Conservation (phyloP, 1,140 invertebrate genomes). For the Whitmania pigra region DNA sequence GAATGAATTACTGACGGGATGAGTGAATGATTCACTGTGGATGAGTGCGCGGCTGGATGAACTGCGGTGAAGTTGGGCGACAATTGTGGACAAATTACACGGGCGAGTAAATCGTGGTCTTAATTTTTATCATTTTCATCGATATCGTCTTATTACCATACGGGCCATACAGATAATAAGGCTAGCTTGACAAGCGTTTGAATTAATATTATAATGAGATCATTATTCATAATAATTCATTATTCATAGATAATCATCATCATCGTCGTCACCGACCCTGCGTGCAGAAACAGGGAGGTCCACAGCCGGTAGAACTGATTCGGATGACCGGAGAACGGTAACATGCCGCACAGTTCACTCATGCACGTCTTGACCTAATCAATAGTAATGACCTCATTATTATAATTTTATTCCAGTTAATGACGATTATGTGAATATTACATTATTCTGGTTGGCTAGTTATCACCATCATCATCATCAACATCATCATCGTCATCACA, state of each 20-base stretch:
- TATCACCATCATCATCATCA: no score
- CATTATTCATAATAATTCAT: no score
- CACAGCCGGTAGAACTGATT: conserved; percentile 94
- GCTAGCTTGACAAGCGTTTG: no score
- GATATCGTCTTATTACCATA: background rate
- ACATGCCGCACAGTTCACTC: conserved; percentile 95
- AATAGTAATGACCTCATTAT: background rate
- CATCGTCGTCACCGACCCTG: conserved; percentile 53
- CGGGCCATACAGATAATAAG: no score
- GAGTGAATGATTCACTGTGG: background rate
- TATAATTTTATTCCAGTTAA: background rate
- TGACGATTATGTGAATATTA: background rate
- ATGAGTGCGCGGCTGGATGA: background rate
- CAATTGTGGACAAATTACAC: background rate
- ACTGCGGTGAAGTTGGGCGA: background rate
- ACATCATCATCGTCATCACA: no score
- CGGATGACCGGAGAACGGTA: conserved; percentile 64
- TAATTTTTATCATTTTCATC: background rate
- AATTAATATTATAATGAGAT: no score
- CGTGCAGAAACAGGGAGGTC: conserved; percentile 94
- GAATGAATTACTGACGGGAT: no score
- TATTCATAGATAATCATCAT: background rate
- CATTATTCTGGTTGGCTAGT: background rate
- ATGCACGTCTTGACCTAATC: conserved; percentile 73
- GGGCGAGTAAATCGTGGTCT: background rate